A percentile compares a stretch with the other conserved stretches of the same genome.
phyloP scores from a whole-genome alignment of 2,797 vertebrate species.

The Lophius americanus region DNA sequence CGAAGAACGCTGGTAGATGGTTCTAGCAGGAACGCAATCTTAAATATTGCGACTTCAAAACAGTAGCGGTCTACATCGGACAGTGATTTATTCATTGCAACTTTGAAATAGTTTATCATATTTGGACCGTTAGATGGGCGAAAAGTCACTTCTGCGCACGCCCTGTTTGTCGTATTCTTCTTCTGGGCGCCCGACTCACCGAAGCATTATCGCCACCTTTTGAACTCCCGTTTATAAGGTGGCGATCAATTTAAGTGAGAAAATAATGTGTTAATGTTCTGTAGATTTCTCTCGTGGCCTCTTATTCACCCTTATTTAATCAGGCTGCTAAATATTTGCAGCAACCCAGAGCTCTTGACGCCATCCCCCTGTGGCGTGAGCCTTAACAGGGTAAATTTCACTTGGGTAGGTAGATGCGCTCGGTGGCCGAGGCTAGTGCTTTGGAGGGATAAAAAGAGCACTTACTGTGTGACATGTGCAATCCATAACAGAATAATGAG shows the following conservation, averaged over 20 bases:
- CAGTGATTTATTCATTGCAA: no score
- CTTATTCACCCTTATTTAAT: constrained; percentile 82
- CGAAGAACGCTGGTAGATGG: constrained; percentile 16
- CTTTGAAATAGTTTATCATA: no score
- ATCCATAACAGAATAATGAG: constrained; percentile 86
- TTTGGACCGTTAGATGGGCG: no score
- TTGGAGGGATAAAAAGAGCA: constrained; percentile 81
- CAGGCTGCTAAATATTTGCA: constrained; percentile 77
- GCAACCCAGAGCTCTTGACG: constrained; percentile 60
- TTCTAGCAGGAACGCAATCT: background rate
- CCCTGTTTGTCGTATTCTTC: no score
- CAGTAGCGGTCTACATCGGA: no score
- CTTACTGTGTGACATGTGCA: constrained; percentile 81
- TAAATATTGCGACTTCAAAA: no score
- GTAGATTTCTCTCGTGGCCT: constrained; percentile 71
- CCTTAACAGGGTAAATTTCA: constrained; percentile 84
- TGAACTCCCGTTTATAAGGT: no score
- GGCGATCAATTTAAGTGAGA: constrained; percentile 65
- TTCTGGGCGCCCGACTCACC: no score
- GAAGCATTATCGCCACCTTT: no score
- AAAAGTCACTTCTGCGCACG: no score
- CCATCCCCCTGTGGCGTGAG: constrained; percentile 71
- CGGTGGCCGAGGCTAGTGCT: constrained; percentile 70
- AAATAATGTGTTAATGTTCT: constrained; percentile 66
- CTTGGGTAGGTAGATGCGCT: constrained; percentile 73